phyloP scores from a whole-genome alignment of 2,113 vertebrate genomes.

The Ptilorrhoa leucosticta region DNA sequence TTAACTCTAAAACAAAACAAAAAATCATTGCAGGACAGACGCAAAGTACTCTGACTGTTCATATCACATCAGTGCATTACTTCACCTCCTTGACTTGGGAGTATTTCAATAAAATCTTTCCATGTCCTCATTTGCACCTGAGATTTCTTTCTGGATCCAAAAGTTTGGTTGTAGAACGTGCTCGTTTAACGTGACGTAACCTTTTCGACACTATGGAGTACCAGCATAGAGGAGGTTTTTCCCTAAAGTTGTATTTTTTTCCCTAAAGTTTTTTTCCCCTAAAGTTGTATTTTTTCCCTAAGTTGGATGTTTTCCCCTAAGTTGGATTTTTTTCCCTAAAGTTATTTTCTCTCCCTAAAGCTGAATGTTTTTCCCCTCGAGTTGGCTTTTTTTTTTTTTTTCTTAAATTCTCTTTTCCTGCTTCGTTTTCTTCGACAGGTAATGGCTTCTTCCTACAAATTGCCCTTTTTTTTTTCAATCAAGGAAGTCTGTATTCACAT shows the following conservation, averaged over 20 bases:
- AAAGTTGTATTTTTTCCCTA: background rate
- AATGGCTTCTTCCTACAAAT: conserved; percentile 74
- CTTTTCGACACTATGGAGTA: conserved; percentile 67
- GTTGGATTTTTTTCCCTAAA: background rate
- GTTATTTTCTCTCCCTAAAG: background rate
- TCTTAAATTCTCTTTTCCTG: background rate
- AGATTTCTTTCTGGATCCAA: conserved; percentile 76
- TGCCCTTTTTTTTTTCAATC: conserved; percentile 65
- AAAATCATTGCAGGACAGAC: conserved; percentile 72
- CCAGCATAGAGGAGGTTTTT: conserved; percentile 68
- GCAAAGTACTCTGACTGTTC: conserved; percentile 79
- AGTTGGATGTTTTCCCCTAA: background rate
- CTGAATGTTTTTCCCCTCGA: accelerated
- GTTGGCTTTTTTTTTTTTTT: background rate
- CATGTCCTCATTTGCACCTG: conserved; percentile 82
- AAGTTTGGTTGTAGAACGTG: conserved; percentile 57
- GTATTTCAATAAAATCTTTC: conserved; percentile 67
- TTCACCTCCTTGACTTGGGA: conserved; percentile 80
- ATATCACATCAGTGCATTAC: conserved; percentile 88
- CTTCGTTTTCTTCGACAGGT: background rate
- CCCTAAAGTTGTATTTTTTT: background rate
- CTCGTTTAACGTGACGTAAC: background rate
- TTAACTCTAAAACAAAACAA: conserved; percentile 76
- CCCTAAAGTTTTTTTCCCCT: background rate
- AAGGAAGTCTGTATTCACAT: conserved; percentile 94